Evolutionary conservation across 2,113 vertebrate genomes (phyloP), one percentile per base, ranked within the genome.

Genomic region (Microtus pennsylvanicus): DNA sequence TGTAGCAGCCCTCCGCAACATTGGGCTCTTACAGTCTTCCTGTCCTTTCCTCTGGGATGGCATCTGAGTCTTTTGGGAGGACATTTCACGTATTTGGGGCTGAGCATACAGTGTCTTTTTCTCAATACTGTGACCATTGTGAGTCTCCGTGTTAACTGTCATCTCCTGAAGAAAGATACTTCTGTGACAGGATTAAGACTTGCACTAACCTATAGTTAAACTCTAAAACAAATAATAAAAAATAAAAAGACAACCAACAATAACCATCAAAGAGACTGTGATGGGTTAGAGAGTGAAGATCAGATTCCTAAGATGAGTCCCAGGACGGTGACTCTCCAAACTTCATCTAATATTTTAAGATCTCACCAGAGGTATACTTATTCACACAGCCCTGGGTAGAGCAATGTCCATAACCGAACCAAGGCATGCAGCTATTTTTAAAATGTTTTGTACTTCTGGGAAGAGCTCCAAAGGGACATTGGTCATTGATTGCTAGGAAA

Each of bases 401-500:
- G 50, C 47, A 47, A 19, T 77, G 80, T 87, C 93, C 92, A n/a
- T 93, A 94, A 72, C n/a, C 55, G 45, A 95, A 87, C 76, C 80
- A 88, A 82, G 93, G 87, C 85, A 58, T 22, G 61, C 19, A n/a
- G 95, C 96, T 97, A 82, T 95, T 95, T 96, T 93, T 93, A 92
- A 92, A 96, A 67, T 1, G 11, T 87, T 89, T 75, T 93, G 69
- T 45, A 89, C 87, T 95, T 94, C 95, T 95, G 94, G 93, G 92
- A 97, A 96, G 58, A 96, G 81, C 47, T 94, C 90, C 9, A 0
- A 67, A 90, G 90, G 93, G 81, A 96, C 74, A 87, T 6, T 92
- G 96, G 95, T 93, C 93, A 96, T 85, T 17, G 33, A 98, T 97
- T 97, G 90, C 95, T 96, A 96, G 96, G 98, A 97, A 97, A 94